Conservation (phyloP, 2,113 vertebrate species). For the Gymnogyps californianus region DNA sequence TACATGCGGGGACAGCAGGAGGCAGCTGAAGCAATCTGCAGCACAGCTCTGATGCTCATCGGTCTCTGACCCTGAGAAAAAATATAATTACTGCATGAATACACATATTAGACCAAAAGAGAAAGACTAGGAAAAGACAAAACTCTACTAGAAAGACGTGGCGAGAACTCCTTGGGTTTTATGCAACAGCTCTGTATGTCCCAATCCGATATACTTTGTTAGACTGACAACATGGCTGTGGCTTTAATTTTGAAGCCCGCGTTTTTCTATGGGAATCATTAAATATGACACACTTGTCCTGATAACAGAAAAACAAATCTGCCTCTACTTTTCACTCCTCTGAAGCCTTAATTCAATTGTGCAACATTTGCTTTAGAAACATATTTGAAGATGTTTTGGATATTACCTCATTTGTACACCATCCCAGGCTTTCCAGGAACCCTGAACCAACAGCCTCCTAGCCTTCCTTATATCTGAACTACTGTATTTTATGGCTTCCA, state of each 20-base stretch:
- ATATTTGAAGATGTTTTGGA: slow-evolving; percentile 22
- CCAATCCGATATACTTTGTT: neutral
- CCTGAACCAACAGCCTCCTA: neutral
- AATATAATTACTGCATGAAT: neutral
- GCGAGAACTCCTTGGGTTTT: neutral
- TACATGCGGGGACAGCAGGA: neutral
- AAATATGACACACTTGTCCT: neutral
- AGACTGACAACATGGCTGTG: neutral
- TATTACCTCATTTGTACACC: slow-evolving; percentile 21
- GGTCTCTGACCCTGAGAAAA: neutral
- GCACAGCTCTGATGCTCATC: neutral
- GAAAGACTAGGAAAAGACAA: neutral
- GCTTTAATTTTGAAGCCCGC: neutral
- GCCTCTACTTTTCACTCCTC: neutral
- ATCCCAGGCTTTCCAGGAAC: slow-evolving; percentile 39
- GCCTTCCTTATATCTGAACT: neutral
- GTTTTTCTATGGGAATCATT: neutral
- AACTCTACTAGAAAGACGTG: neutral
- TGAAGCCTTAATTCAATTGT: slow-evolving; percentile 12
- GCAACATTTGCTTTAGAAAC: slow-evolving; percentile 16
- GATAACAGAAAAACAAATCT: slow-evolving; percentile 1
- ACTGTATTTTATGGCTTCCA: neutral
- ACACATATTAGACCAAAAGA: neutral
- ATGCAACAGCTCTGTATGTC: neutral
- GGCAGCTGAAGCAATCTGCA: slow-evolving; percentile 32